Percentiles rank a stretch among this genome's conserved stretches.
Conservation (phyloP, 2,113 vertebrate species). For the Echinops telfairi region DNA sequence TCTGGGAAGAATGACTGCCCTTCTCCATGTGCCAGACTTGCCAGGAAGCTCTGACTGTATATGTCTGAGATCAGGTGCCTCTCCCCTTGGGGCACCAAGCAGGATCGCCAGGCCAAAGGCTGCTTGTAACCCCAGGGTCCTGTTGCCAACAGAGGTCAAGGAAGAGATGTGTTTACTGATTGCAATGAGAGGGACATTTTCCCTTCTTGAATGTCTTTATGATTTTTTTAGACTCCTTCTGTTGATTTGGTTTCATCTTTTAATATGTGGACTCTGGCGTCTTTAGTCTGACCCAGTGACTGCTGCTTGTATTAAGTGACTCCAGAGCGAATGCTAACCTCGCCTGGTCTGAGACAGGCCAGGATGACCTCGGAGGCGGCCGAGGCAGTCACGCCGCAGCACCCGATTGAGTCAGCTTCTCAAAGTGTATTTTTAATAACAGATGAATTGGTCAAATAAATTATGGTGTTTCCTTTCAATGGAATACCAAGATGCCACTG, state of each 20-base stretch:
- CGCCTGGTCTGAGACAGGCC: not conserved
- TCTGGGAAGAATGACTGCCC: not conserved
- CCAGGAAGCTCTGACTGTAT: not conserved
- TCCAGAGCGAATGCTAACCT: not conserved
- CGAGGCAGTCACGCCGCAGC: too few relatives aligned
- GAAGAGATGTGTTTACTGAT: not conserved
- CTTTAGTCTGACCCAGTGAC: not conserved
- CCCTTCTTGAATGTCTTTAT: not conserved
- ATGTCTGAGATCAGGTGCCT: not conserved
- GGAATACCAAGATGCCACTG: not conserved
- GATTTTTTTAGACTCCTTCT: not conserved
- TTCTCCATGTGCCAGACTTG: not conserved
- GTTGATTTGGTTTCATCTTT: slow-evolving; percentile 29
- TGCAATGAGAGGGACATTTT: not conserved
- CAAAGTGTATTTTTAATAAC: slow-evolving; percentile 39
- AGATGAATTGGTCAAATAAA: slow-evolving; percentile 4
- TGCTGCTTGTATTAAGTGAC: not conserved
- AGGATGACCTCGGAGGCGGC: not conserved
- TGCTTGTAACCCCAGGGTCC: not conserved
- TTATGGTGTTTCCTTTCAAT: not conserved
- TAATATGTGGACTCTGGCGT: not conserved
- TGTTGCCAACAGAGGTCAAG: not conserved
- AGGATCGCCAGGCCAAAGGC: not conserved
- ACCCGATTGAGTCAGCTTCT: not conserved
- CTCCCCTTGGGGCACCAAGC: not conserved